Evolutionary conservation across 2,888 invertebrate genomes (phyloP).

Genomic region (Acholoe squamosa): DNA sequence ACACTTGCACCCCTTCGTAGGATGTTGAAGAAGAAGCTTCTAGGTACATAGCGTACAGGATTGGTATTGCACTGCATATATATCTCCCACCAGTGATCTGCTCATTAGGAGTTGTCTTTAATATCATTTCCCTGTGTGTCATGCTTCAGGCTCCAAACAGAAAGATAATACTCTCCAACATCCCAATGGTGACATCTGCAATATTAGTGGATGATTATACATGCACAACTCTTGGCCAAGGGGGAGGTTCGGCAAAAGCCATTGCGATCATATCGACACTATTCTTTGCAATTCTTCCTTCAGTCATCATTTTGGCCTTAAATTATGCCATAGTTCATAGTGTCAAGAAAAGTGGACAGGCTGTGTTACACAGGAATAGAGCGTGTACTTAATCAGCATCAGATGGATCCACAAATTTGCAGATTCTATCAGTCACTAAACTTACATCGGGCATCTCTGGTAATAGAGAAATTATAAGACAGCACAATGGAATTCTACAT

Average conservation of each 20-base stretch:
- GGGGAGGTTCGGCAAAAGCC: neutral
- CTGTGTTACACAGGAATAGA: neutral
- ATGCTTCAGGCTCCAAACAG: conserved; percentile 49
- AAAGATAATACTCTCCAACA: neutral
- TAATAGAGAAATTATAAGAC: neutral
- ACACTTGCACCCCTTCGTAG: neutral
- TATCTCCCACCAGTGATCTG: neutral
- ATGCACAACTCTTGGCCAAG: neutral
- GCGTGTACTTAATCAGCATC: neutral
- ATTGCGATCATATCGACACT: neutral
- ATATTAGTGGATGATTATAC: neutral
- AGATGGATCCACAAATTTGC: neutral
- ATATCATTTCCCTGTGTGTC: neutral
- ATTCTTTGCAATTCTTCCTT: neutral
- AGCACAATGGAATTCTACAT: too few relatives aligned
- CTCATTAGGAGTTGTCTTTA: neutral
- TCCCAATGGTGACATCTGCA: neutral
- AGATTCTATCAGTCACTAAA: neutral
- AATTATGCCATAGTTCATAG: neutral
- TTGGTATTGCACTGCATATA: neutral
- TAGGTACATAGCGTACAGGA: neutral
- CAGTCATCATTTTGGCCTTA: neutral
- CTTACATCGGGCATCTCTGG: neutral
- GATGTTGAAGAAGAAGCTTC: neutral
- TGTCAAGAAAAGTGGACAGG: neutral